Base-by-base conservation (phyloP, 2,888 invertebrate genomes). In the Drosophila meridiana region DNA sequence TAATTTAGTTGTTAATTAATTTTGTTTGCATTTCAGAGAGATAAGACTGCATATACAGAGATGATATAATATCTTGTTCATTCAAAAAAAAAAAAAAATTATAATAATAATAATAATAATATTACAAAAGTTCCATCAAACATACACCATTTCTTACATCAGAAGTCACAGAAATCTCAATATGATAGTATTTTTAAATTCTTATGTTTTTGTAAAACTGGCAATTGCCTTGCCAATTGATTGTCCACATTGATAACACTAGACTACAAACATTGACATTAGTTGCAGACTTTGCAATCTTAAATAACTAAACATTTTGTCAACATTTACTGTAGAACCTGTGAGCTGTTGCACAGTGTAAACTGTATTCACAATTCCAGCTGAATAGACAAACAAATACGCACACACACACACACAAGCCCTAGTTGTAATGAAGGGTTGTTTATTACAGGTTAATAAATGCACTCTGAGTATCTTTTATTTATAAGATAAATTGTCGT, bases 401-500 rank as follows among this genome's bases (percentile, higher is more conserved):
- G 13, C 6, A 9, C 20, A 6, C 14, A 4, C 26, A n/a, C 11
- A 13, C 32, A 7, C 13, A 52, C 34, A 26, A 42, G n/a, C 42
- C 42, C 20, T 32, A 83, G 79, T 75, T 80, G 73, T 60, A 36
- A 8, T 52, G 52, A 70, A 70, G 61, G 60, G 74, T 70, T 62
- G 52, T 59, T 57, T 67, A 65, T 62, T 59, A 52, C n/a, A 52
- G 58, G 47, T 58, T 50, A 53, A 60, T 58, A 50, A 36, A 47
- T 67, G 34, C 30, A 9, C 28, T 28, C 50, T 7, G 57, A 28
- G 60, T 45, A 60, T 80, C 38, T 70, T 70, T 83, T 72, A 80
- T 85, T 85, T 78, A 76, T 80, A 72, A 61, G 72, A 69, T 58
- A 66, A 83, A 75, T 76, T 63, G 53, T 55, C 20, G 36, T 66